Conservation (phyloP, 1,140 invertebrate genomes). For the Antheraea mylitta region DNA sequence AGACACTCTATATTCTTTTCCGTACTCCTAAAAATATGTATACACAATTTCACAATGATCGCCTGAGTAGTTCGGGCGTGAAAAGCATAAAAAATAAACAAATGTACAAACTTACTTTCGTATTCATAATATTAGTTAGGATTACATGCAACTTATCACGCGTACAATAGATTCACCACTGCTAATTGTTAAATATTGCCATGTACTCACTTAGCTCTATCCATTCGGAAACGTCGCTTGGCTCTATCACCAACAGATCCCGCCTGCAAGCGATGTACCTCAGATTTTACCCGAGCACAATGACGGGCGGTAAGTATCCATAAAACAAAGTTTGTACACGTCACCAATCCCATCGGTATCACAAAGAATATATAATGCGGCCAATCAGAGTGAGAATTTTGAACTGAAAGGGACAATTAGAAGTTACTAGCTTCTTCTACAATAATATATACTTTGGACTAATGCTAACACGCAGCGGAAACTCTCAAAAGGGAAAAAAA, state of each 20-base stretch:
- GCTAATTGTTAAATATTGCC: neutral
- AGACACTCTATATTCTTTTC: too few relatives aligned
- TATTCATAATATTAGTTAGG: too few relatives aligned
- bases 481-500: too few relatives aligned
- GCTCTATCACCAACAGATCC: conserved; percentile 73
- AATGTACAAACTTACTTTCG: too few relatives aligned
- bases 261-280: conserved; percentile 82
- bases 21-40: too few relatives aligned
- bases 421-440: neutral
- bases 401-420: conserved; percentile 40
- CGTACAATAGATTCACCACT: too few relatives aligned
- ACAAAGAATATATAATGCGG: conserved; percentile 82
- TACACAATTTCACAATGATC: too few relatives aligned
- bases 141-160: too few relatives aligned
- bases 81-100: too few relatives aligned
- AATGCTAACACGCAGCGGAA: too few relatives aligned
- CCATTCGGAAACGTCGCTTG: conserved; percentile 80
- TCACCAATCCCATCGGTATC: conserved; percentile 81
- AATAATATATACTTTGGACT: too few relatives aligned
- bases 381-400: conserved; percentile 57
- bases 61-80: too few relatives aligned
- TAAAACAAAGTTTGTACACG: conserved; percentile 82
- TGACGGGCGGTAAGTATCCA: conserved; percentile 83
- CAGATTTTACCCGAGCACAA: conserved; percentile 84
- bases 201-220: conserved; percentile 81